phyloP scores from a whole-genome alignment of 2,888 invertebrate genomes.

The Meloe dianella region DNA sequence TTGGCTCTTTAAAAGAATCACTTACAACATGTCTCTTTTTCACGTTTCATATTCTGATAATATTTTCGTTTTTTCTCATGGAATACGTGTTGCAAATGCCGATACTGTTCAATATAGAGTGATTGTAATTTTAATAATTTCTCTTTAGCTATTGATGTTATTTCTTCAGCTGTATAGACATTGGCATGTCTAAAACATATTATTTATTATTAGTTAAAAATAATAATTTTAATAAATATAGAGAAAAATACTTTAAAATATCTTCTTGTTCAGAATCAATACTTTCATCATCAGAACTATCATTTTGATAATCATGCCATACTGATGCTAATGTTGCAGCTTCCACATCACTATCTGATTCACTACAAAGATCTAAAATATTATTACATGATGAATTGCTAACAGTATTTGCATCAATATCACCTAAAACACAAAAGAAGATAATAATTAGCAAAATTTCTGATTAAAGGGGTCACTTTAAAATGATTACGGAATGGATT shows the following conservation, averaged over 20 bases:
- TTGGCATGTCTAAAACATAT: slow-evolving; percentile 75
- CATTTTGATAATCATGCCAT: slow-evolving; percentile 69
- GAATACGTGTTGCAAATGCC: slow-evolving; percentile 73
- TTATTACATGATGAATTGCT: slow-evolving; percentile 63
- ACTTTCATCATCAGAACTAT: slow-evolving; percentile 79
- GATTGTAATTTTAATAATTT: slow-evolving; percentile 79
- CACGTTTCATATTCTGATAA: slow-evolving; percentile 73
- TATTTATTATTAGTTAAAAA: slow-evolving; percentile 5
- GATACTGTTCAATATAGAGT: slow-evolving; percentile 83
- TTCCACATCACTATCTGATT: slow-evolving; percentile 77
- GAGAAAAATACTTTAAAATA: slow-evolving; percentile 68
- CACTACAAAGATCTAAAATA: slow-evolving; percentile 73
- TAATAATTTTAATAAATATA: not conserved
- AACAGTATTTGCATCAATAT: slow-evolving; percentile 63
- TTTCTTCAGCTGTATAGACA: slow-evolving; percentile 88
- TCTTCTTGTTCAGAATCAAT: slow-evolving; percentile 79
- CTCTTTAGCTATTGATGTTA: slow-evolving; percentile 75
- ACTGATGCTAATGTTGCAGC: slow-evolving; percentile 67
- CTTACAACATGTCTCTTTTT: slow-evolving; percentile 72
- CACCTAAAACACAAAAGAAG: slow-evolving; percentile 59
- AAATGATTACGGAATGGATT: slow-evolving; percentile 66
- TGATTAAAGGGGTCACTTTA: slow-evolving; percentile 16
- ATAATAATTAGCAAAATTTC: too few species aligned
- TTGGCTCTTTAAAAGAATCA: too few species aligned
- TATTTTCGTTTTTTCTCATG: slow-evolving; percentile 77